Percentiles rank a stretch among this genome's conserved stretches.
phyloP scores from a whole-genome alignment of 2,113 vertebrate species.

The Orycteropus afer region DNA sequence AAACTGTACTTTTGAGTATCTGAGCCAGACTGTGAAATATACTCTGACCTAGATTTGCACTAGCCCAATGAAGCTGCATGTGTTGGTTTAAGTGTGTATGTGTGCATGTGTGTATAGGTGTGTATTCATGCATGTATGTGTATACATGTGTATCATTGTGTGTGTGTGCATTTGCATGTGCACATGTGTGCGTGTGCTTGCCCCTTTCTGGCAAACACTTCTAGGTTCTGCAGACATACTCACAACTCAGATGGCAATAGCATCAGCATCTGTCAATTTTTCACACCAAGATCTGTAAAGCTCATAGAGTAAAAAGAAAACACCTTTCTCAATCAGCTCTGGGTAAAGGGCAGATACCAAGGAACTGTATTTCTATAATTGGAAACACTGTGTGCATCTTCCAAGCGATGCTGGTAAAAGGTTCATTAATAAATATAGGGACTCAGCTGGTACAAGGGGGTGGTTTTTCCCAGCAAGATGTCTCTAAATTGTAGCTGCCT shows the following conservation, averaged over 20 bases:
- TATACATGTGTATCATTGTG: background rate
- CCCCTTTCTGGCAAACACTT: background rate
- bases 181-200: background rate
- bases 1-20: background rate
- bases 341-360: conserved; percentile 20
- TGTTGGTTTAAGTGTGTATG: background rate
- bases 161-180: background rate
- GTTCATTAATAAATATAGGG: background rate
- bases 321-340: background rate
- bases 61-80: background rate
- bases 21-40: background rate
- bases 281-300: conserved; percentile 13
- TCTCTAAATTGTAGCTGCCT: background rate
- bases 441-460: background rate
- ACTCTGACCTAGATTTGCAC: too few species aligned
- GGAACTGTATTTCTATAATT: conserved; percentile 44
- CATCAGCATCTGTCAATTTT: conserved; percentile 33
- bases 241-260: background rate
- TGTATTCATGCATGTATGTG: background rate
- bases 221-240: background rate
- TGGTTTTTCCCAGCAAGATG: conserved; percentile 22
- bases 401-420: background rate
- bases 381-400: background rate
- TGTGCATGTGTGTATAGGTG: background rate
- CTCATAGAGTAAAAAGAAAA: background rate